phyloP scores from a whole-genome alignment of 2,113 vertebrate genomes.

The Nannospalax galili region DNA sequence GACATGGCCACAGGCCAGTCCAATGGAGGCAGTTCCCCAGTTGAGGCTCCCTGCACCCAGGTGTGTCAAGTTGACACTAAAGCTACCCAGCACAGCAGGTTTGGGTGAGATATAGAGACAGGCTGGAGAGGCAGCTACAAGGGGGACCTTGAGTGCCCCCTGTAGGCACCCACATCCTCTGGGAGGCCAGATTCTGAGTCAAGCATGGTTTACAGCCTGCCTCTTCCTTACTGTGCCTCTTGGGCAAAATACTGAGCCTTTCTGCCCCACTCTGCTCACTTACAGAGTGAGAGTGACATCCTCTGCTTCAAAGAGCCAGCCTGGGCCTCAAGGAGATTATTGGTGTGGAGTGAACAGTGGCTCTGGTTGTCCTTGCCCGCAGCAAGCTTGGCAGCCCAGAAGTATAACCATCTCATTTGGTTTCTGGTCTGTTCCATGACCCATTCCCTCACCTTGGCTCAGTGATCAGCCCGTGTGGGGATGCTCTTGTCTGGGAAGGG shows the following conservation, averaged over 20 bases:
- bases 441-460: not conserved
- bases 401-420: not conserved
- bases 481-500: not conserved
- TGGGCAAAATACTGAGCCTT: not conserved
- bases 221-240: fast-evolving
- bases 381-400: not conserved
- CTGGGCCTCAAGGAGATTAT: not conserved
- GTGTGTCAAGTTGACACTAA: too few relatives aligned
- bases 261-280: not conserved
- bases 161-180: not conserved
- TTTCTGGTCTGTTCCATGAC: not conserved
- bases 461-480: not conserved
- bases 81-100: too few relatives aligned
- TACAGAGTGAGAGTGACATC: too few relatives aligned
- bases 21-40: too few relatives aligned
- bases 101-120: too few relatives aligned
- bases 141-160: not conserved
- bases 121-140: not conserved
- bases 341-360: not conserved
- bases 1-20: too few relatives aligned
- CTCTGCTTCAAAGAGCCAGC: not conserved
- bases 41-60: too few relatives aligned
- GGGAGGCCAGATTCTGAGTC: not conserved
- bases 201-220: not conserved
- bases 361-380: not conserved